A percentile compares a stretch with the other conserved stretches of the same genome.
These are phyloP conservation scores for Elysia crispata DNA, from an alignment of 2,888 invertebrate species.

Conservation along the genomic window DNA sequence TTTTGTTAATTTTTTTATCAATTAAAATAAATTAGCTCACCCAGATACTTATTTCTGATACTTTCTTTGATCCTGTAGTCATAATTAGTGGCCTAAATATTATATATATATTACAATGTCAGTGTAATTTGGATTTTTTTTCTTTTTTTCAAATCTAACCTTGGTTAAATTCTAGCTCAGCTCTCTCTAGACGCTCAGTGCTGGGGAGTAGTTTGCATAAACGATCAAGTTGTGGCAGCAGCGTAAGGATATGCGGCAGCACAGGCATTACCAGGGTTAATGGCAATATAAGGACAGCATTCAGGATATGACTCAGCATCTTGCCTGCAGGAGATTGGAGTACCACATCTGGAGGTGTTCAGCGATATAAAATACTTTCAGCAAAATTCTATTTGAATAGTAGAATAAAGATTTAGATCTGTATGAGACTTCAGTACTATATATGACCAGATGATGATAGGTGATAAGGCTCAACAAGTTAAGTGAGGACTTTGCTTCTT, in stretches of 20 bases:
- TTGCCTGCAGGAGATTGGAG: conserved; percentile 81
- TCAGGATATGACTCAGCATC: conserved; percentile 81
- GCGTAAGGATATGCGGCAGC: conserved; percentile 74
- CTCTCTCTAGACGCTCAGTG: conserved; percentile 65
- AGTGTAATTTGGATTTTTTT: no score
- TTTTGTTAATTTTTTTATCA: no score
- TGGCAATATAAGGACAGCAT: conserved; percentile 81
- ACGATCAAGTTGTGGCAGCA: conserved; percentile 74
- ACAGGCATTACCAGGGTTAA: conserved; percentile 75
- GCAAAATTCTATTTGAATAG: not conserved
- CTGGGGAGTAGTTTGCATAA: conserved; percentile 70
- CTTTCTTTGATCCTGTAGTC: no score
- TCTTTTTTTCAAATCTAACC: conserved; percentile 48
- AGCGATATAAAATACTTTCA: not conserved
- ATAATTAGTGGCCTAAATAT: no score
- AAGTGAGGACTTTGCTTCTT: no score
- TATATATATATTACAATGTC: no score
- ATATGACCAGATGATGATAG: not conserved
- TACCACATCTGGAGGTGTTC: conserved; percentile 79
- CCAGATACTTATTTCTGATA: no score
- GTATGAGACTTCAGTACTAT: not conserved
- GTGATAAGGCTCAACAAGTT: no score
- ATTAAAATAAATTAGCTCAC: no score
- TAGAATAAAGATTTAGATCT: no score
- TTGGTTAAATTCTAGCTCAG: conserved; percentile 63